These are phyloP conservation scores for Eupithecia subumbrata DNA, from an alignment of 2,888 invertebrate genomes.

Conservation along the genomic window DNA sequence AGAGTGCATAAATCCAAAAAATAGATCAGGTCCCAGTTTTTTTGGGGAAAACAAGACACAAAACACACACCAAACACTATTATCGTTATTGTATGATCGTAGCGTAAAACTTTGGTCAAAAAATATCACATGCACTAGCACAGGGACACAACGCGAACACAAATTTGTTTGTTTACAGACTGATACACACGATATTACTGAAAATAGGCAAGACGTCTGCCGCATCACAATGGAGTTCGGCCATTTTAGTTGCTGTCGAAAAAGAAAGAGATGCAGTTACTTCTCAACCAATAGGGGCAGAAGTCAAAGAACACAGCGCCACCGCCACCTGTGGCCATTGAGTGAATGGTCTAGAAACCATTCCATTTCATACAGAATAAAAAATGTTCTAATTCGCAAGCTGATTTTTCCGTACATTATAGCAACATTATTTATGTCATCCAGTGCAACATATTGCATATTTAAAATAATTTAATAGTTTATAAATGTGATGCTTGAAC, in stretches of 20 bases:
- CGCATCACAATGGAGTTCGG: conserved; percentile 72
- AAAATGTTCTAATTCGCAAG: background rate
- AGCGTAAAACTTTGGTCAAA: conserved; percentile 57
- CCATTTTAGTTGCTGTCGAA: conserved; percentile 73
- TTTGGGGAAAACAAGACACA: conserved; percentile 75
- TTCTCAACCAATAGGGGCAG: conserved; percentile 51
- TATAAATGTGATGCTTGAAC: too few species aligned
- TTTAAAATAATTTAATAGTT: too few species aligned
- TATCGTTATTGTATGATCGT: conserved; percentile 58
- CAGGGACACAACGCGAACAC: conserved; percentile 59
- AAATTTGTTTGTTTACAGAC: conserved; percentile 72
- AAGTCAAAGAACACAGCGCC: conserved; percentile 10
- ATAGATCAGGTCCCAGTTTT: conserved; percentile 66
- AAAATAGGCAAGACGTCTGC: conserved; percentile 73
- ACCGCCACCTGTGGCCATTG: conserved; percentile 12
- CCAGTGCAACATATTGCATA: too few species aligned
- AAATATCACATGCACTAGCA: conserved; percentile 68
- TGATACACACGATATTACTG: conserved; percentile 61
- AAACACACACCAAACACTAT: conserved; percentile 71
- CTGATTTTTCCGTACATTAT: too few species aligned
- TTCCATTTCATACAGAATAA: conserved; percentile 22
- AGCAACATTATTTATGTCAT: too few species aligned
- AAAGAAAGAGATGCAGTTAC: conserved; percentile 59
- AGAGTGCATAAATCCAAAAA: conserved; percentile 82
- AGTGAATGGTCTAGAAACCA: background rate